These are phyloP conservation scores for Dilophus febrilis DNA, from an alignment of 2,888 invertebrate species.

Conservation along the genomic window DNA sequence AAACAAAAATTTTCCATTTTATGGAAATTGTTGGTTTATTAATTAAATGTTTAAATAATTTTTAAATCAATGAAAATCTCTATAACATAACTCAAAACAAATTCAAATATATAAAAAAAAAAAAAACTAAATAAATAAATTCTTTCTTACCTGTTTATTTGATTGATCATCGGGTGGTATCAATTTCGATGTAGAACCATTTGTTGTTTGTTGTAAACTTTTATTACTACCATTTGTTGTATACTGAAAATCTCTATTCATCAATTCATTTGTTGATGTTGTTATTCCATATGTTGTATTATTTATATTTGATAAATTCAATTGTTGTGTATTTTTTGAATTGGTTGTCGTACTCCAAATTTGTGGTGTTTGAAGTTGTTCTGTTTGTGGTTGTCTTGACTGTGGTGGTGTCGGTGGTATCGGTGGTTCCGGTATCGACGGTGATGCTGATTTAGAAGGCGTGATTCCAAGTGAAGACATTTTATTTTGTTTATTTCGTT, in stretches of 20 bases:
- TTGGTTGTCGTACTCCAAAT: slow-evolving; percentile 2
- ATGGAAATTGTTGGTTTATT: no score
- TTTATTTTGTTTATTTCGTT: not conserved
- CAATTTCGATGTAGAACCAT: slow-evolving; percentile 3
- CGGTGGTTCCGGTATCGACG: no score
- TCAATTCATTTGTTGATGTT: not conserved
- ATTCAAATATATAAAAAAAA: no score
- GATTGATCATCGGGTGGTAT: slow-evolving; percentile 1
- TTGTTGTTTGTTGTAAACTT: not conserved
- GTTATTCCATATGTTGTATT: not conserved
- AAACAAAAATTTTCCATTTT: no score
- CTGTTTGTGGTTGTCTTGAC: not conserved
- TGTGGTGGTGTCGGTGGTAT: not conserved
- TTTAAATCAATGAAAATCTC: no score
- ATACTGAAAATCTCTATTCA: slow-evolving; percentile 3
- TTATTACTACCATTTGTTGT: not conserved
- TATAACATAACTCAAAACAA: no score
- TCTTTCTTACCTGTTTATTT: slow-evolving; percentile 2
- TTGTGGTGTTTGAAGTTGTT: not conserved
- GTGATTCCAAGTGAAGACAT: no score
- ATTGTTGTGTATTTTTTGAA: not conserved
- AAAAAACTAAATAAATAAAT: no score
- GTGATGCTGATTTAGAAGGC: no score
- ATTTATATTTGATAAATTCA: no score
- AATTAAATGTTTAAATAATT: no score